Conservation (phyloP, 2,797 vertebrate species). For the Poecile montanus region DNA sequence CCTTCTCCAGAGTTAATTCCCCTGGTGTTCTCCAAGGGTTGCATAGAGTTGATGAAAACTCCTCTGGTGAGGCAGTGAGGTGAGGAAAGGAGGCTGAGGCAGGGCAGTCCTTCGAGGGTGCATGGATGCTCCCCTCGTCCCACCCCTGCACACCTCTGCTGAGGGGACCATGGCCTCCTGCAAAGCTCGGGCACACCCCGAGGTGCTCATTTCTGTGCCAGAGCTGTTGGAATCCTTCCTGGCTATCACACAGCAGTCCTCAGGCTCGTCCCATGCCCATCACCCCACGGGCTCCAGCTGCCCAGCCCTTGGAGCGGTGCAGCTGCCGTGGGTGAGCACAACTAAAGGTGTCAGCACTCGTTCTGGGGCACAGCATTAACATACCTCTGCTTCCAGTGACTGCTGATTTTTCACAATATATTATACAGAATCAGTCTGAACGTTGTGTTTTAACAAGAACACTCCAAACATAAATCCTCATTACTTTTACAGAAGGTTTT, state of each 20-base stretch:
- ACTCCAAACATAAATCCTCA: neutral
- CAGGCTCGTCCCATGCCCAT: rapidly evolving
- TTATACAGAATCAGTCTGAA: neutral
- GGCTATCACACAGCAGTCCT: rapidly evolving
- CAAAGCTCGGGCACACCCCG: neutral
- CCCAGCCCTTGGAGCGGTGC: too few relatives aligned
- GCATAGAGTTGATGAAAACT: neutral
- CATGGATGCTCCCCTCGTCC: rapidly evolving
- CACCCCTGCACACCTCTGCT: neutral
- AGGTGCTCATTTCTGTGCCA: rapidly evolving
- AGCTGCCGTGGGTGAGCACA: rapidly evolving
- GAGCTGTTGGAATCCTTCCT: rapidly evolving
- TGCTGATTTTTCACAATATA: neutral
- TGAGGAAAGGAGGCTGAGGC: rapidly evolving
- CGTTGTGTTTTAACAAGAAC: neutral
- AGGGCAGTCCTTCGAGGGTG: too few relatives aligned
- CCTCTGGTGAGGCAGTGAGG: neutral
- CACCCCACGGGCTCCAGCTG: neutral
- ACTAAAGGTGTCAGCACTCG: rapidly evolving
- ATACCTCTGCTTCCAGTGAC: neutral
- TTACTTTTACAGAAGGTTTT: neutral
- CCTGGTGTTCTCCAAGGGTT: neutral
- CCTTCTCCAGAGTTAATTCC: neutral
- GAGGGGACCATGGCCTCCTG: rapidly evolving
- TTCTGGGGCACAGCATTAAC: neutral